Evolutionary conservation across 2,888 invertebrate species (phyloP).

Genomic region (Ormia ochracea): DNA sequence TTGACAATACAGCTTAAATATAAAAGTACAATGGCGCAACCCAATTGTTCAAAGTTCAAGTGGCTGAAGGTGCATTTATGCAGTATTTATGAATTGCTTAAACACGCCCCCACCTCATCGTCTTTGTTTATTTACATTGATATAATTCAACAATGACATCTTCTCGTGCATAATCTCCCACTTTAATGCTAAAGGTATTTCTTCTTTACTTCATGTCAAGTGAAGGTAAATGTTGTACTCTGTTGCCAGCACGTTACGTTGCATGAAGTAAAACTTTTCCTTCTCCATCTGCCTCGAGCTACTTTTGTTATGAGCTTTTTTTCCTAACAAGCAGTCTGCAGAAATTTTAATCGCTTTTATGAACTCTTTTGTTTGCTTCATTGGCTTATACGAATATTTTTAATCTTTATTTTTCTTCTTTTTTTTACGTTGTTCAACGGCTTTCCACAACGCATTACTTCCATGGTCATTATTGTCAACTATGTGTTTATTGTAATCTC

Average conservation of each 20-base stretch:
- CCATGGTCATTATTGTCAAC: conserved; percentile 60
- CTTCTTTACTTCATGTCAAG: neutral
- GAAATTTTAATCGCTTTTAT: conserved; percentile 66
- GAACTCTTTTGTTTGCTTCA: conserved; percentile 64
- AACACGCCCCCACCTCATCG: neutral
- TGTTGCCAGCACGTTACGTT: neutral
- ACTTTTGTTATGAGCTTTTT: neutral
- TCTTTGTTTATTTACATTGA: neutral
- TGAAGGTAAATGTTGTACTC: too few relatives aligned
- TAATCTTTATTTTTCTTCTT: conserved; percentile 53
- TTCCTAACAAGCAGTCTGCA: conserved; percentile 49
- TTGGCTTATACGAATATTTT: conserved; percentile 65
- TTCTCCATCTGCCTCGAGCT: neutral
- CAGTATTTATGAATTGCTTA: conserved; percentile 24
- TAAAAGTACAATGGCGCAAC: conserved; percentile 7
- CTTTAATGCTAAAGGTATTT: neutral
- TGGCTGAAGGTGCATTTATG: neutral
- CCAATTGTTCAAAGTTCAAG: conserved; percentile 46
- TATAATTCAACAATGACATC: conserved; percentile 5
- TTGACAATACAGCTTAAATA: conserved; percentile 29
- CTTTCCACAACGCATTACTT: neutral
- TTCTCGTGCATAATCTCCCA: conserved; percentile 19
- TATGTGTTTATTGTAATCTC: conserved; percentile 55
- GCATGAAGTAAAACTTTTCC: neutral
- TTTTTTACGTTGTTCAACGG: neutral